Percentiles rank a stretch among this genome's conserved stretches.
These are phyloP conservation scores for Crioceris asparagi DNA, from an alignment of 2,888 invertebrate species.

Conservation along the genomic window DNA sequence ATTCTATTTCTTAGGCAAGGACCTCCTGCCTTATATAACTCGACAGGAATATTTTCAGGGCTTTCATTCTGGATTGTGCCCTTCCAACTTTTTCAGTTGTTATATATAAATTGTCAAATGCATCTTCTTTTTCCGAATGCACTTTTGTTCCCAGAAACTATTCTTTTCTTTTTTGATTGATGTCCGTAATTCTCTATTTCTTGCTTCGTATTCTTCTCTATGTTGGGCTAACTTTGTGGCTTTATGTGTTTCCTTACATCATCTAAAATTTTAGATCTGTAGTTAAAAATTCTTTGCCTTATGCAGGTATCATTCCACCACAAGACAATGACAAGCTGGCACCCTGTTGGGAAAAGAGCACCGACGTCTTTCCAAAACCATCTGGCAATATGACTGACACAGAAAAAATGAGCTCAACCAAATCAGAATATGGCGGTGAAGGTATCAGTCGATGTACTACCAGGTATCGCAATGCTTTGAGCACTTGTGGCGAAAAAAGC, in stretches of 20 bases:
- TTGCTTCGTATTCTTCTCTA: too few species aligned
- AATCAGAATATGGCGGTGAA: constrained; percentile 51
- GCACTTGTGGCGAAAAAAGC: constrained; percentile 55
- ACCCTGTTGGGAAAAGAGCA: constrained; percentile 73
- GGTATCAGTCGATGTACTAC: constrained; percentile 10
- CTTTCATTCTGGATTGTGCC: too few species aligned
- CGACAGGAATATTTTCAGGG: too few species aligned
- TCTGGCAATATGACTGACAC: constrained; percentile 73
- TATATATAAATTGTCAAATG: too few species aligned
- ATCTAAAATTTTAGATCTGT: too few species aligned
- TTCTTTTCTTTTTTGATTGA: neutral
- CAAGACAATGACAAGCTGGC: constrained; percentile 44
- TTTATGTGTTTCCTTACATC: too few species aligned
- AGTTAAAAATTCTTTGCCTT: too few species aligned
- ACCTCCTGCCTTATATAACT: too few species aligned
- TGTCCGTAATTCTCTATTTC: neutral
- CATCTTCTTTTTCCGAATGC: too few species aligned
- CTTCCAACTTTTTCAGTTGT: too few species aligned
- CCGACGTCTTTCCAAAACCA: constrained; percentile 70
- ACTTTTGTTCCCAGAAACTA: neutral
- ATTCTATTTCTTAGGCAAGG: too few species aligned
- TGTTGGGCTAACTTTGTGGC: too few species aligned
- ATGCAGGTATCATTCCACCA: constrained; percentile 34
- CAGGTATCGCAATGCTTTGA: constrained; percentile 29
- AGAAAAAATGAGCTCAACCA: constrained; percentile 53